Evolutionary conservation across 2,113 vertebrate species (phyloP).

Genomic region (Caranx ignobilis): DNA sequence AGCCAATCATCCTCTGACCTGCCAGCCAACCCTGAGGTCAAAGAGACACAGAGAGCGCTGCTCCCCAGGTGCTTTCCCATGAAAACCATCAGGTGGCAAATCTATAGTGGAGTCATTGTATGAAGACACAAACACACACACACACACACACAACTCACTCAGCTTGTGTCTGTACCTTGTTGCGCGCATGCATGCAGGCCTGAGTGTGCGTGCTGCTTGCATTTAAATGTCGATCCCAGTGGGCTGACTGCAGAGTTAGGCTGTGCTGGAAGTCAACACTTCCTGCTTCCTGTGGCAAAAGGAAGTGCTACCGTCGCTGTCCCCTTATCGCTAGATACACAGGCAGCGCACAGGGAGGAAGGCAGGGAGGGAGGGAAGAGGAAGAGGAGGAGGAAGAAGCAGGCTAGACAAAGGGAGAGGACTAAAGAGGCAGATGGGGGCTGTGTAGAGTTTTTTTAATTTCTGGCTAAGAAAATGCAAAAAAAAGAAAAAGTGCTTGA

Average conservation of each 20-base stretch:
- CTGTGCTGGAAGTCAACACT: conserved; percentile 74
- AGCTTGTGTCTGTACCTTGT: not conserved
- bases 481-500: not conserved
- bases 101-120: conserved; percentile 59
- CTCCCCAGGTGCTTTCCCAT: conserved; percentile 76
- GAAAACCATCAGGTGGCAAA: conserved; percentile 42
- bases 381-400: conserved; percentile 53
- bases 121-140: conserved; percentile 42
- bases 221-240: conserved; percentile 40
- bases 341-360: conserved; percentile 67
- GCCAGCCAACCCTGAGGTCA: conserved; percentile 65
- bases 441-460: not conserved
- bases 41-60: conserved; percentile 33
- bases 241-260: conserved; percentile 47
- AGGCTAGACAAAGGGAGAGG: conserved; percentile 56
- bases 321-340: conserved; percentile 81
- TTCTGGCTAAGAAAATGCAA: not conserved
- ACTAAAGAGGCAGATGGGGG: conserved; percentile 16
- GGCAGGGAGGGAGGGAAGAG: conserved; percentile 53
- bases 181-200: not conserved
- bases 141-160: not conserved
- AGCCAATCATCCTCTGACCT: conserved; percentile 76
- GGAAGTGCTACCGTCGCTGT: conserved; percentile 82
- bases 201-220: not conserved
- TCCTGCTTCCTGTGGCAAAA: conserved; percentile 81